A percentile compares a stretch with the other conserved stretches of the same genome.
Conservation (phyloP, 2,888 invertebrate genomes). For the Apoda limacodes region DNA sequence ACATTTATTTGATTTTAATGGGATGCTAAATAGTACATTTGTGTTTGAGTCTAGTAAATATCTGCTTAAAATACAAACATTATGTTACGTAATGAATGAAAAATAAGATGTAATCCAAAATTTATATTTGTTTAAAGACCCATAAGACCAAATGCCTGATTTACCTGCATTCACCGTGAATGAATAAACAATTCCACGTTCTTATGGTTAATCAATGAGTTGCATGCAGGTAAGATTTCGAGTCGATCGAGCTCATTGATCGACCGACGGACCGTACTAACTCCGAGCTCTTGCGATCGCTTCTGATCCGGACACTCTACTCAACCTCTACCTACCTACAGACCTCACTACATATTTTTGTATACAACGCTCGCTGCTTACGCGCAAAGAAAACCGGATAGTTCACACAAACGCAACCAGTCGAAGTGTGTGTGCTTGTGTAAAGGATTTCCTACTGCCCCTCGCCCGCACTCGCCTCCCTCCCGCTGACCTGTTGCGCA, state of each 20-base stretch:
- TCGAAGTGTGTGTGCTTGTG: constrained; percentile 44
- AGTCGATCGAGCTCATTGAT: constrained; percentile 66
- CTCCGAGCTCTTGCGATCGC: constrained; percentile 28
- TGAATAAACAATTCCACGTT: constrained; percentile 68
- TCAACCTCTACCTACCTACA: constrained; percentile 32
- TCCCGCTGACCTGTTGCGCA: constrained; percentile 61
- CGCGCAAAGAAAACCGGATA: constrained; percentile 60
- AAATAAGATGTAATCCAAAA: too few relatives aligned
- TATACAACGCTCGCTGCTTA: constrained; percentile 26
- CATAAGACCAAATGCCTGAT: too few relatives aligned
- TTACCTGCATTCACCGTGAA: constrained; percentile 65
- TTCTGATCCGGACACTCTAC: constrained; percentile 30
- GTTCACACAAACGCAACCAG: constrained; percentile 39
- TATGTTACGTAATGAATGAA: too few relatives aligned
- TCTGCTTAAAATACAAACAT: too few relatives aligned
- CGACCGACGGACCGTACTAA: constrained; percentile 65
- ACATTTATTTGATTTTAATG: too few relatives aligned
- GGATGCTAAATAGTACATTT: too few relatives aligned
- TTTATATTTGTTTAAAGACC: too few relatives aligned
- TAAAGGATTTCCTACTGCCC: constrained; percentile 64
- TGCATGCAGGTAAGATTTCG: constrained; percentile 62
- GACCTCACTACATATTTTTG: not conserved
- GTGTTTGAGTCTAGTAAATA: too few relatives aligned
- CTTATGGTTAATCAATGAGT: constrained; percentile 70
- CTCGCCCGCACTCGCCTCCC: constrained; percentile 33